A percentile compares a stretch with the other conserved stretches of the same genome.
These are phyloP conservation scores for Sussaba pulchella DNA, from an alignment of 2,888 invertebrate genomes.

Conservation along the genomic window DNA sequence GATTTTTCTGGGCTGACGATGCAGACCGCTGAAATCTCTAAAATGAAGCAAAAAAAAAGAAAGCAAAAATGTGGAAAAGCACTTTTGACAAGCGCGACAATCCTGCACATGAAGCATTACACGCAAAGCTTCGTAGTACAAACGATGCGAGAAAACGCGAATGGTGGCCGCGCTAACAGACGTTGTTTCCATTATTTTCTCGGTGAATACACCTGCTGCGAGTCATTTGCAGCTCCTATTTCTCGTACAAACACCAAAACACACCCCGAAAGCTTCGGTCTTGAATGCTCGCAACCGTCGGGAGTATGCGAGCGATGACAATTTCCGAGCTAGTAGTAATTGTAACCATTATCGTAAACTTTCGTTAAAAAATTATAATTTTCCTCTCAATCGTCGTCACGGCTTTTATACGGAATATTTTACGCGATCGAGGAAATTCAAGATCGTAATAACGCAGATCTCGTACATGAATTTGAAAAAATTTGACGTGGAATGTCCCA, in stretches of 20 bases:
- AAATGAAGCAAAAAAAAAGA: neutral
- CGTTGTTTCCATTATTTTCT: slow-evolving; percentile 49
- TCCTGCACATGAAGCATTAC: neutral
- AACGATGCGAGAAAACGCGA: slow-evolving; percentile 16
- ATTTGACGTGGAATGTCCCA: too few relatives aligned
- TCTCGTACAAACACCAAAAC: slow-evolving; percentile 38
- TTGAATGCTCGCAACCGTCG: slow-evolving; percentile 35
- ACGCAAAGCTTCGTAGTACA: neutral
- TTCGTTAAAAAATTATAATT: slow-evolving; percentile 11
- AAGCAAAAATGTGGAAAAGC: neutral
- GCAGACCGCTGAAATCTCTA: neutral
- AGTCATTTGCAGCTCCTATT: slow-evolving; percentile 43
- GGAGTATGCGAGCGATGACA: slow-evolving; percentile 24
- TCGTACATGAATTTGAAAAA: too few relatives aligned
- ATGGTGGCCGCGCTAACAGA: slow-evolving; percentile 32
- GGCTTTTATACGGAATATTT: neutral
- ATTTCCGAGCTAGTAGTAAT: slow-evolving; percentile 11
- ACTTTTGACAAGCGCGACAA: slow-evolving; percentile 7
- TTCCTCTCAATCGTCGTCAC: neutral
- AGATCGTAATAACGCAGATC: neutral
- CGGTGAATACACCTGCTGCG: slow-evolving; percentile 48
- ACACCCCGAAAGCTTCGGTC: slow-evolving; percentile 14
- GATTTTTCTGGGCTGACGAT: too few relatives aligned
- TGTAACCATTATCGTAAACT: slow-evolving; percentile 26
- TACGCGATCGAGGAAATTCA: neutral